Percentiles rank a stretch among this genome's conserved stretches.
These are phyloP conservation scores for Pavo muticus DNA, from an alignment of 2,113 vertebrate genomes.

Conservation along the genomic window DNA sequence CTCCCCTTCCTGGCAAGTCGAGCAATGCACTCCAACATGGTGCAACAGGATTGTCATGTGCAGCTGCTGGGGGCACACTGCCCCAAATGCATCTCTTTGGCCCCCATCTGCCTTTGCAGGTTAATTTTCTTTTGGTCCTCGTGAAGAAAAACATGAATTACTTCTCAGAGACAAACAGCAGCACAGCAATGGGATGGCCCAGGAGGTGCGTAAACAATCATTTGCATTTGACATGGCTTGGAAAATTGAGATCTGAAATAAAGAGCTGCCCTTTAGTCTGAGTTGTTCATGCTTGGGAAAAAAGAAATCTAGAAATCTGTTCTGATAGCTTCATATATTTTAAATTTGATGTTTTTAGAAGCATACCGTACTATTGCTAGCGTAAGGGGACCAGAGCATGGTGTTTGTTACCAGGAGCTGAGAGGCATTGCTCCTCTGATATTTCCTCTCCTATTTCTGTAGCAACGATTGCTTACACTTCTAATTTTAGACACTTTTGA, in stretches of 20 bases:
- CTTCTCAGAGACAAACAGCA: neutral
- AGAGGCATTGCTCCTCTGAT: neutral
- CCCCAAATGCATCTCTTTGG: neutral
- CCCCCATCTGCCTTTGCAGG: neutral
- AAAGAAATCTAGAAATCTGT: neutral
- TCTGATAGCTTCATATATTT: neutral
- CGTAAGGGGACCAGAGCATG: neutral
- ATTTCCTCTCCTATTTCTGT: neutral
- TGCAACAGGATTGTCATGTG: fast-evolving
- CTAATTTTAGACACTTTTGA: neutral
- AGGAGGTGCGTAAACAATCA: neutral
- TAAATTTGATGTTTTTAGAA: neutral
- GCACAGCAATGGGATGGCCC: fast-evolving
- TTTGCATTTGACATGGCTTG: fast-evolving
- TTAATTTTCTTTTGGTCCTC: neutral
- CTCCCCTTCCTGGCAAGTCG: neutral
- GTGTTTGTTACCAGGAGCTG: neutral
- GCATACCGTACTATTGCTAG: fast-evolving
- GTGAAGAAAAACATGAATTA: neutral
- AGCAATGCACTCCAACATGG: fast-evolving
- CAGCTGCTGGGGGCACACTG: fast-evolving
- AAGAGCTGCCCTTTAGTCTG: neutral
- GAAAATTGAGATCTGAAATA: neutral
- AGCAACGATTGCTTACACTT: neutral
- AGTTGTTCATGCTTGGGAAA: fast-evolving